Evolutionary conservation across 53 echinoderm and acorn worm genomes (phyloP), one percentile per base, ranked within the genome.

Genomic region (Luidia sarsii): DNA sequence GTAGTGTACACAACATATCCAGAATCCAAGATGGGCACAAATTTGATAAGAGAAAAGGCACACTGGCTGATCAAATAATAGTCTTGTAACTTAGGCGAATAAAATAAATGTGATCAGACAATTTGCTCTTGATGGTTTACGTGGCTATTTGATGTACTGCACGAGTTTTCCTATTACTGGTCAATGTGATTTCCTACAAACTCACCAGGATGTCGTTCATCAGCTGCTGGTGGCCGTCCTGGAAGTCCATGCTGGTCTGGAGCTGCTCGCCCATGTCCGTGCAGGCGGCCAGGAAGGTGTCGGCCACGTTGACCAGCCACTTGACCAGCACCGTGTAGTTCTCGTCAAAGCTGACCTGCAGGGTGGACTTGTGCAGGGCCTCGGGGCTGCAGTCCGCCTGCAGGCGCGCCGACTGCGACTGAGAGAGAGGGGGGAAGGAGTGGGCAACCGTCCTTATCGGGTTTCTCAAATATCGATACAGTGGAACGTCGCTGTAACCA

Each of bases 251-350:
- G 2, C 90, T 88, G 43, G 88, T 96, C 79, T 93, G 85, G 41
- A 96, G 85, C 51, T 96, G 92, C 28, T 92, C 92, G 38, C 97
- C 93, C 85, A 93, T 90, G 65, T 96, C 93, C 21, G 82, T 90
- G 70, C 91, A 85, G 39, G 97, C 68, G 24, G 82, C 67, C 24
- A 96, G 70, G 89, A 88, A 96, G 3, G 93, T 86, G 24, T 96
- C 97, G 31, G 88, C 93, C 25, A 91, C 93, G 51, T 96, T 96
- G 33, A 90, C 91, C 55, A 96, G 85, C 97, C 97, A 96, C 63
- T 89, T 89, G 73, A 96, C 81, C 27, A 96, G 66, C 34, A 88
- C 88, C 0, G 88, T 71, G 81, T 96, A 94, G 52, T 83, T 88
- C 65, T 96, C 93, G 34, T 96, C 93, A 83, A 96, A 96, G 27